phyloP scores from a whole-genome alignment of 2,888 invertebrate species.

The Lycia hirtaria region DNA sequence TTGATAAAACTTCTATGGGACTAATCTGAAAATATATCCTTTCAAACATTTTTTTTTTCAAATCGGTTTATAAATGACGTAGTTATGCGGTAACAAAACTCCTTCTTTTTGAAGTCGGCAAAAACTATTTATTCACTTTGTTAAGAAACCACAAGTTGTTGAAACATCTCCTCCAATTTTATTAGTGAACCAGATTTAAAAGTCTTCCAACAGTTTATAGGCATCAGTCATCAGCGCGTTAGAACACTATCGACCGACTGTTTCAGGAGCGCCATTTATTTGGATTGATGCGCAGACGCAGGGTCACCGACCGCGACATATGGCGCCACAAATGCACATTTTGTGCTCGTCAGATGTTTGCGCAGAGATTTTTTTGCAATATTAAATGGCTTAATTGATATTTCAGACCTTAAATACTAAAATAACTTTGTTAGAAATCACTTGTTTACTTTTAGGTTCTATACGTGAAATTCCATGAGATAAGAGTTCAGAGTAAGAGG shows the following conservation, averaged over 20 bases:
- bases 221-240: constrained; percentile 8
- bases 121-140: background rate
- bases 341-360: constrained; percentile 18
- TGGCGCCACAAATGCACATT: constrained; percentile 45
- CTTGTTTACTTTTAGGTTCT: too few relatives aligned
- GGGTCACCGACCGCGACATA: constrained; percentile 56
- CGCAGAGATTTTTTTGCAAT: constrained; percentile 6
- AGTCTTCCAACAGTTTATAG: constrained; percentile 5
- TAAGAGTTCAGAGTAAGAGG: too few relatives aligned
- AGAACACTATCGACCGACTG: constrained; percentile 21
- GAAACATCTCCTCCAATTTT: constrained; percentile 1
- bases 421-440: too few relatives aligned
- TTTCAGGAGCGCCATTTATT: constrained; percentile 41
- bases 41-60: too few relatives aligned
- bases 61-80: too few relatives aligned
- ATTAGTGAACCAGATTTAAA: background rate
- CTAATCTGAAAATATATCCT: too few relatives aligned
- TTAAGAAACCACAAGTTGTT: constrained; percentile 1
- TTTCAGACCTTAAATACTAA: too few relatives aligned
- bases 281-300: constrained; percentile 52
- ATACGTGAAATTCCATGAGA: too few relatives aligned
- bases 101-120: background rate
- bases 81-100: too few relatives aligned
- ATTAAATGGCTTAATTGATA: too few relatives aligned
- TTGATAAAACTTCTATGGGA: too few relatives aligned